Base-by-base conservation (phyloP, 92 coral and sea anemone species). In the Montipora capitata region DNA sequence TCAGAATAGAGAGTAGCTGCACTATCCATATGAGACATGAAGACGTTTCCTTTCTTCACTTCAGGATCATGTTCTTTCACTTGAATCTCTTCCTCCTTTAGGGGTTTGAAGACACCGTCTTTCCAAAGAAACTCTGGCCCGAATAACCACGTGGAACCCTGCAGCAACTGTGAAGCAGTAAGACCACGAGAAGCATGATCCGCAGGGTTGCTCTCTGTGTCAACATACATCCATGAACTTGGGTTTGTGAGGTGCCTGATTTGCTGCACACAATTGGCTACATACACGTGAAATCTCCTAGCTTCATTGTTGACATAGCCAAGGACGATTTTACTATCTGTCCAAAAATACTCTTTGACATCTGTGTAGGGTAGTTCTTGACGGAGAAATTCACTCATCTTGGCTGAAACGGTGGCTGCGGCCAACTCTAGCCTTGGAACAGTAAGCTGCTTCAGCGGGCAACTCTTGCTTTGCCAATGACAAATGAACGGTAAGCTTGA, bases 51-150 rank as follows among this genome's bases (percentile, higher is more conserved):
- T 1, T 51, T 61, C 5, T 77, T 56, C 14, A 57, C 68, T 8
- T 56, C 82, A 2, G 82, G 82, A 15, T 76, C 82, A 38, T 70
- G 39, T 58, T 15, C 41, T 41, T 77, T 52, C 12, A 77, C 41
- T 7, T 51, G 69, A 38, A 77, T 77, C 5, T 58, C 54, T 58
- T 56, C 69, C 39, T 77, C 54, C 4, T 3, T 2, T 2, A 20
- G 38, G 35, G 35, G 0, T 27, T 27, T 27, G 35, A 27, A 27
- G 6, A 9, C 12, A 20, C 12, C 38, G n/a, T 76, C 81, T 14
- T 38, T 57, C 81, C 81, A 76, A 14, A 76, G 82, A 13, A 77
- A 77, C n/a, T 54, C 71, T 58, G 82, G 82, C 61, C 82, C 70
- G 61, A 68, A 58, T 39, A 77, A 77, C 82, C 82, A 77, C 0